Conservation (phyloP, 1,140 invertebrate species). For the Sweltsa coloradensis region DNA sequence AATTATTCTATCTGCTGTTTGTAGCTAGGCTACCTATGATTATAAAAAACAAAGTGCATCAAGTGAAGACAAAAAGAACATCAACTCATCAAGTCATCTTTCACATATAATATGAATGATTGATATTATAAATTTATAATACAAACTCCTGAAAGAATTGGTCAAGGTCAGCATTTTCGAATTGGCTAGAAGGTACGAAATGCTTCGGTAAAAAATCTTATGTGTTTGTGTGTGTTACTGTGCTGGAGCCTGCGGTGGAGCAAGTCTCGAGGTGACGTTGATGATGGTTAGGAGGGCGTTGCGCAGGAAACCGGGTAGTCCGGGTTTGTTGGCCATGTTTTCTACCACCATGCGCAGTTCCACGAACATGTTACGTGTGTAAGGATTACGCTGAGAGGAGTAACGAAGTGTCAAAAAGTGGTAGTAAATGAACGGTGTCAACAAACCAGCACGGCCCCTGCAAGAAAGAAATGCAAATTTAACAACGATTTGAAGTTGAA, state of each 20-base stretch:
- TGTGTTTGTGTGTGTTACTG: constrained; percentile 3
- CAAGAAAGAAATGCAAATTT: constrained; percentile 30
- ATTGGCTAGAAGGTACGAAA: too few relatives aligned
- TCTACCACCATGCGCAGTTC: constrained; percentile 57
- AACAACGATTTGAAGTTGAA: too few relatives aligned
- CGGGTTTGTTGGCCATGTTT: constrained; percentile 41
- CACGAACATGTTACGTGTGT: constrained; percentile 77
- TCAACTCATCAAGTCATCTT: too few relatives aligned
- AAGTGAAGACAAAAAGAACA: too few relatives aligned
- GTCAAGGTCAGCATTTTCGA: too few relatives aligned
- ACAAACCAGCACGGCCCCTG: constrained; percentile 71
- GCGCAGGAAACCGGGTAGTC: constrained; percentile 42
- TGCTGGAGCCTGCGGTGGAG: constrained; percentile 34
- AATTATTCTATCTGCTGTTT: too few relatives aligned
- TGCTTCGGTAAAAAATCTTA: too few relatives aligned
- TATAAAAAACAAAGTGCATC: too few relatives aligned
- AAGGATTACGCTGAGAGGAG: constrained; percentile 85
- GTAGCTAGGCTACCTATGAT: too few relatives aligned
- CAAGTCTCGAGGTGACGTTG: constrained; percentile 44
- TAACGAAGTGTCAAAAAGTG: constrained; percentile 85
- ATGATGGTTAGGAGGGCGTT: constrained; percentile 39
- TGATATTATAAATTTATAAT: too few relatives aligned
- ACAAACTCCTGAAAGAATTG: too few relatives aligned
- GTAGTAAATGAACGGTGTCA: constrained; percentile 90
- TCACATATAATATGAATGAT: too few relatives aligned